These are phyloP conservation scores for Apodemia hepburni DNA, from an alignment of 2,888 invertebrate species.

Conservation along the genomic window DNA sequence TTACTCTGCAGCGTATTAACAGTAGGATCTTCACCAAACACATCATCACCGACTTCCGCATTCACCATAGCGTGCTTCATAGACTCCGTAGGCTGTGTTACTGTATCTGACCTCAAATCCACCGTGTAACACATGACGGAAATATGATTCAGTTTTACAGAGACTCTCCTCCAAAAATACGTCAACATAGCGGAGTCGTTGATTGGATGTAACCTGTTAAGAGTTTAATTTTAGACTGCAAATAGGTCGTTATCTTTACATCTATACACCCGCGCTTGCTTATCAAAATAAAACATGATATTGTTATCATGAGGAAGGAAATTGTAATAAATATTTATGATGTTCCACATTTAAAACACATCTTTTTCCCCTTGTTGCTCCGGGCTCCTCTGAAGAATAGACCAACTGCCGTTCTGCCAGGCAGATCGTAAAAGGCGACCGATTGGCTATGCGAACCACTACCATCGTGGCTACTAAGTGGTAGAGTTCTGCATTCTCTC, in stretches of 20 bases:
- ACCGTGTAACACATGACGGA: constrained; percentile 74
- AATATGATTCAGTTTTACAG: background rate
- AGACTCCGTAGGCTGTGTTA: constrained; percentile 89
- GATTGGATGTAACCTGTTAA: background rate
- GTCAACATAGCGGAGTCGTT: background rate
- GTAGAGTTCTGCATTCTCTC: too few relatives aligned
- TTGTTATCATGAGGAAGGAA: background rate
- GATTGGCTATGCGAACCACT: too few relatives aligned
- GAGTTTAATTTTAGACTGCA: background rate
- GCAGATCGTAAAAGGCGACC: too few relatives aligned
- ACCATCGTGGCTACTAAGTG: too few relatives aligned
- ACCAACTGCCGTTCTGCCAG: too few relatives aligned
- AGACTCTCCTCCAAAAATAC: background rate
- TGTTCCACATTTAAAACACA: background rate
- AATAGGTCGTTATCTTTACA: constrained; percentile 6
- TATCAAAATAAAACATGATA: background rate
- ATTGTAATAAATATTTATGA: background rate
- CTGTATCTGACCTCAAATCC: constrained; percentile 95
- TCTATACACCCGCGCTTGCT: background rate
- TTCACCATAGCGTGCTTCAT: constrained; percentile 94
- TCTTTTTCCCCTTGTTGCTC: too few relatives aligned
- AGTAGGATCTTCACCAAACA: constrained; percentile 94
- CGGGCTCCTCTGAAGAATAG: too few relatives aligned
- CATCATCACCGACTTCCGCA: constrained; percentile 95
- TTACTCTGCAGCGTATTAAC: constrained; percentile 88